phyloP scores from a whole-genome alignment of 92 coral and sea anemone genomes.

The Porites evermanni region DNA sequence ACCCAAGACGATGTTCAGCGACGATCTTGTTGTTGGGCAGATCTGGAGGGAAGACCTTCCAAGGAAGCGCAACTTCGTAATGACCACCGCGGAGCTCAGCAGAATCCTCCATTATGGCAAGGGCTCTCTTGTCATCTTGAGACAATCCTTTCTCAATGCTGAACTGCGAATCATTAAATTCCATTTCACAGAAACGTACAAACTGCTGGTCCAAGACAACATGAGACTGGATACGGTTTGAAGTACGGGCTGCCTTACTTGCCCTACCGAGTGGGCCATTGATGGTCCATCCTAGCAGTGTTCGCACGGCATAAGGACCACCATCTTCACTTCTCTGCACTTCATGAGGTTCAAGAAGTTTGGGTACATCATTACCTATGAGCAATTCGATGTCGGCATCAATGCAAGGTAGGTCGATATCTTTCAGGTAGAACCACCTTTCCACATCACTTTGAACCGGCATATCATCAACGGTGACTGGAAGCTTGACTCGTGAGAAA shows the following conservation, averaged over 20 bases:
- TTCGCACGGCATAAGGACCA: conserved; percentile 68
- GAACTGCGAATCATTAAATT: conserved; percentile 66
- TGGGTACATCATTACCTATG: conserved; percentile 68
- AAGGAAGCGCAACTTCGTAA: conserved; percentile 73
- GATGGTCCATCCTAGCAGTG: conserved; percentile 74
- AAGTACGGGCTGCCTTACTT: conserved; percentile 9
- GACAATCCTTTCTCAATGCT: conserved; percentile 49
- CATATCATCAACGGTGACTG: conserved; percentile 54
- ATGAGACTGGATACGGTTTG: conserved; percentile 42
- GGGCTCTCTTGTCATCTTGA: conserved; percentile 62
- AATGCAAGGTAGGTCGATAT: conserved; percentile 28
- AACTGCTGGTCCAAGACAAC: conserved; percentile 59
- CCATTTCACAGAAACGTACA: conserved; percentile 57
- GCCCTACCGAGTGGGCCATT: conserved; percentile 77
- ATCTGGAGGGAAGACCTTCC: conserved; percentile 70
- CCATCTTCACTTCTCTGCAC: conserved; percentile 53
- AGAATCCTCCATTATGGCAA: conserved; percentile 61
- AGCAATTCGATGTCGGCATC: conserved; percentile 58
- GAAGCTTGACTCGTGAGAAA: conserved; percentile 51
- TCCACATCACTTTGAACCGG: conserved; percentile 57
- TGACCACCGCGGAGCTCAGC: conserved; percentile 61
- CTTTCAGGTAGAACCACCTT: conserved; percentile 54
- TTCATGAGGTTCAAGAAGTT: conserved; percentile 67
- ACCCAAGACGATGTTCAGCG: conserved; percentile 59
- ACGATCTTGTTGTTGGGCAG: conserved; percentile 66